These are phyloP conservation scores for Abrostola triplasia DNA, from an alignment of 2,888 invertebrate genomes.

Conservation along the genomic window DNA sequence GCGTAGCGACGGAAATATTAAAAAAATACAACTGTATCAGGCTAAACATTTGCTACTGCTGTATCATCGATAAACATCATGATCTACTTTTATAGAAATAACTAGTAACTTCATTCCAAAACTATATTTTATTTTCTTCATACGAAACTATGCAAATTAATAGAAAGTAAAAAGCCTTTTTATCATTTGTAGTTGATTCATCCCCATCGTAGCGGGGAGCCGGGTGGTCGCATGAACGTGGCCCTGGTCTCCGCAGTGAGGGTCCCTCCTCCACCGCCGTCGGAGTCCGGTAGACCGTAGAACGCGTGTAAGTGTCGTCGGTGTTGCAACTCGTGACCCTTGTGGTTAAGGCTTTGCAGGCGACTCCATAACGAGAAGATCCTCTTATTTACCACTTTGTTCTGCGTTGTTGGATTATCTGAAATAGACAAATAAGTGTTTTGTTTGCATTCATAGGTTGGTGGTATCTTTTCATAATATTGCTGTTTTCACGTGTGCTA, in stretches of 20 bases:
- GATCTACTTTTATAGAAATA: background rate
- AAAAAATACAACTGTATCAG: background rate
- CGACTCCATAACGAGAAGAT: constrained; percentile 84
- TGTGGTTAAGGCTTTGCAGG: constrained; percentile 79
- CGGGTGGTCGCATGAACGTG: constrained; percentile 80
- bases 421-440: constrained; percentile 37
- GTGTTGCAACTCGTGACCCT: constrained; percentile 81
- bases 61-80: constrained; percentile 10
- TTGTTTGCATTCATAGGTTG: too few relatives aligned
- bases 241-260: constrained; percentile 82
- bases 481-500: too few relatives aligned
- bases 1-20: constrained; percentile 9
- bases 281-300: constrained; percentile 76
- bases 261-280: constrained; percentile 65
- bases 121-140: constrained; percentile 28
- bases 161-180: constrained; percentile 37
- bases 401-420: constrained; percentile 66
- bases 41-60: constrained; percentile 15
- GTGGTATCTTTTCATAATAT: too few relatives aligned
- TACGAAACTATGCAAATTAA: constrained; percentile 49
- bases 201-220: constrained; percentile 84
- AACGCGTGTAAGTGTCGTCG: constrained; percentile 80
- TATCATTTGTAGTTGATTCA: constrained; percentile 59
- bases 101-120: constrained; percentile 21
- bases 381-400: constrained; percentile 75